Base-by-base conservation (phyloP, 2,797 vertebrate genomes). In the Poeciliopsis gracilis region DNA sequence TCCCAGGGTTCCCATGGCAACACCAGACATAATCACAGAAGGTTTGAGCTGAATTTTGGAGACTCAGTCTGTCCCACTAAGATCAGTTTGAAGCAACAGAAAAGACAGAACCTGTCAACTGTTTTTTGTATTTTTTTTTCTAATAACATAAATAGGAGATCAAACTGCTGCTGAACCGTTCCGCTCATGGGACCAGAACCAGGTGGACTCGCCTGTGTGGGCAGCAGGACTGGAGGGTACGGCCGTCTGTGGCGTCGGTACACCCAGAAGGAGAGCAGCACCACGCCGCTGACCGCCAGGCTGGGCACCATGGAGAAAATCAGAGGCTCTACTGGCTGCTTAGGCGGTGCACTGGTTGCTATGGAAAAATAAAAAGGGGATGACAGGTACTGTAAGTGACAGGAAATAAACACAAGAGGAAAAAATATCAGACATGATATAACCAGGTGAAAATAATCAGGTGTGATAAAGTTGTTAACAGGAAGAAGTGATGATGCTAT, bases 211-310 rank as follows among this genome's bases (percentile, higher is more conserved):
- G 91, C 90, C 91, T 92, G 91, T 25, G 90, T 92, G 73, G 91
- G 97, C 83, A 99, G 97, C 45, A 98, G 96, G 41, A 98, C 97
- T 0, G 97, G 97, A 78, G 97, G 97, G 87, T 98, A 98, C 4
- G 97, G 97, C 89, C 97, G 95, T 88, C 98, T 98, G 94, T 99
- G 97, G 84, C 98, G 97, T 66, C 97, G 95, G 89, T 99, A 99
- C 93, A 98, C 97, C 97, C 97, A 99, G 90, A 98, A 98, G 1
- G 96, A 97, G 78, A 97, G 95, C 55, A 98, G 94, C 63, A 97
- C 49, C 0, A 97, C 96, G 59, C 96, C 96, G 0, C 96, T 96
- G 76, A 99, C 93, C 57, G 95, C 96, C 97, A 98, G 97, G 83
- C 98, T 95, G 73, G 97, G 97, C 90, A 98, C 96, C 92, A 98